A percentile compares a stretch with the other conserved stretches of the same genome.
Conservation (phyloP, 2,113 vertebrate genomes). For the Ptilonorhynchus violaceus region DNA sequence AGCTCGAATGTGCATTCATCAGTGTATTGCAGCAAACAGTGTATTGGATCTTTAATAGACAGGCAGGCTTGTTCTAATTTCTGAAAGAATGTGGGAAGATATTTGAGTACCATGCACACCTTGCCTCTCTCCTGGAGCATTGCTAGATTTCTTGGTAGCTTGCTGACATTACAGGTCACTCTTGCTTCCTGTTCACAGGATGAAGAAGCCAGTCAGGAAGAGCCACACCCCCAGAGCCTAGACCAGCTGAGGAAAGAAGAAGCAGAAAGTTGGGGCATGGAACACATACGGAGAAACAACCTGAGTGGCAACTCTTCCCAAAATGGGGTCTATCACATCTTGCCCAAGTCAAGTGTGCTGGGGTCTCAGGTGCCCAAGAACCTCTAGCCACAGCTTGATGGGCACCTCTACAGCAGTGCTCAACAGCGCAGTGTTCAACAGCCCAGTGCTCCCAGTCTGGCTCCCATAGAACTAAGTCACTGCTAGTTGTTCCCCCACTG, state of each 20-base stretch:
- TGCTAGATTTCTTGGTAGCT: background rate
- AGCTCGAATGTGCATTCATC: background rate
- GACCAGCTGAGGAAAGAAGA: background rate
- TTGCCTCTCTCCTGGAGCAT: background rate
- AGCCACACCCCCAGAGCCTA: background rate
- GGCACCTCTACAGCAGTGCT: background rate
- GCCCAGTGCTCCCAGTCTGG: background rate
- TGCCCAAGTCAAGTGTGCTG: background rate
- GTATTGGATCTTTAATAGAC: background rate
- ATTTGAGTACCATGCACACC: background rate
- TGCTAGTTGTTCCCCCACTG: background rate
- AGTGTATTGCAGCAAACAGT: background rate
- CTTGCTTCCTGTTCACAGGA: slow-evolving; percentile 36
- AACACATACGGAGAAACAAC: background rate
- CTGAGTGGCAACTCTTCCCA: background rate
- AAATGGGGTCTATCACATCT: background rate
- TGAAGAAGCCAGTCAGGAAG: slow-evolving; percentile 29
- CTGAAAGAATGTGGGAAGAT: background rate
- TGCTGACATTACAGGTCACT: background rate
- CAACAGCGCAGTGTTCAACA: background rate
- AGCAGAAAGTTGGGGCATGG: background rate
- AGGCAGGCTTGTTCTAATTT: background rate
- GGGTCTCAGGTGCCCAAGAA: background rate
- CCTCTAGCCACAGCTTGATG: background rate
- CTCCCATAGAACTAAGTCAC: background rate